phyloP scores from a whole-genome alignment of 2,113 vertebrate species.

The Periophthalmus modestus region DNA sequence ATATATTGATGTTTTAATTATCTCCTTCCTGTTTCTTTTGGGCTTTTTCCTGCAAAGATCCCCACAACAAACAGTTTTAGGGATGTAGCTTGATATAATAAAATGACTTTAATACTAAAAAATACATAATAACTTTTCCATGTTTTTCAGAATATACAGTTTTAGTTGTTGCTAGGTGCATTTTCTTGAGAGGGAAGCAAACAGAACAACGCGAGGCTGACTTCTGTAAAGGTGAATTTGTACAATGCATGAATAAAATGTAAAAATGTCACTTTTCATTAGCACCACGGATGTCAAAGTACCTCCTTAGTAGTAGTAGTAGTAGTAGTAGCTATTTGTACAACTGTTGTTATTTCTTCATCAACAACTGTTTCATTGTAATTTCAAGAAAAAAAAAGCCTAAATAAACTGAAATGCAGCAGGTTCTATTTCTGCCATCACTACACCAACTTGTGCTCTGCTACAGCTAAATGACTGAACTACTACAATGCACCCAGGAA shows the following conservation, averaged over 20 bases:
- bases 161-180: neutral
- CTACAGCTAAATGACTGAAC: neutral
- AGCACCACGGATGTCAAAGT: neutral
- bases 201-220: slow-evolving; percentile 34
- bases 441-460: neutral
- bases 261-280: slow-evolving; percentile 56
- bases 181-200: neutral
- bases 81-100: neutral
- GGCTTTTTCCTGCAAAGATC: neutral
- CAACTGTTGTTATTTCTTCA: neutral
- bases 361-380: neutral
- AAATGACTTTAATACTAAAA: neutral
- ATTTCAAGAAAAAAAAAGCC: neutral
- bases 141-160: neutral
- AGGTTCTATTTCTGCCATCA: neutral
- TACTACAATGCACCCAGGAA: neutral
- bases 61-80: neutral
- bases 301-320: too few species aligned
- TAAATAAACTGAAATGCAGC: neutral
- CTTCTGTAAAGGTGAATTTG: slow-evolving; percentile 65
- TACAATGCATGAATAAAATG: slow-evolving; percentile 62
- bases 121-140: neutral
- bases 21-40: neutral
- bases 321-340: too few species aligned
- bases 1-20: slow-evolving; percentile 27